These are phyloP conservation scores for Suricata suricatta DNA, from an alignment of 2,113 vertebrate genomes.

Conservation along the genomic window DNA sequence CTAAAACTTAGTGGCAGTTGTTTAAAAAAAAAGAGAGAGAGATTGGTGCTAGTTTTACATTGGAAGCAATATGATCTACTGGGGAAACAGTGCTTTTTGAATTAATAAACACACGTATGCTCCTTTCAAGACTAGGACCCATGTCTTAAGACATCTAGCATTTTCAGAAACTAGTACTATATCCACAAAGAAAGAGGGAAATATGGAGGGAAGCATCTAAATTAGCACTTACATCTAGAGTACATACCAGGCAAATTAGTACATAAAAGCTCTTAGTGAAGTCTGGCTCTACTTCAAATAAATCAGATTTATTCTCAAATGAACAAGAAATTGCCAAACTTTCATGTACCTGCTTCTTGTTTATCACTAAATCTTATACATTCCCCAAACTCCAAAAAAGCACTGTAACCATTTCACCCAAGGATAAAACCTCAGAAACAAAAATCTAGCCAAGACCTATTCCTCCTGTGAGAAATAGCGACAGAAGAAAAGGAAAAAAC, in stretches of 20 bases:
- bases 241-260: not conserved
- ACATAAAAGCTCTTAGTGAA: not conserved
- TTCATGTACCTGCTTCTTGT: conserved; percentile 15
- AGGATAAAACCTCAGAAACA: not conserved
- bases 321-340: not conserved
- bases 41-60: not conserved
- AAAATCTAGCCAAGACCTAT: conserved; percentile 20
- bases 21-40: not conserved
- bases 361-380: conserved; percentile 30
- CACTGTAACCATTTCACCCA: not conserved
- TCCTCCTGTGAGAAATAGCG: not conserved
- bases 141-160: not conserved
- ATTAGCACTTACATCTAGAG: not conserved
- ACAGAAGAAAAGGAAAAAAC: not conserved
- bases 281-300: not conserved
- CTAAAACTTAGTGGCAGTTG: not conserved
- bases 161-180: not conserved
- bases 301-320: conserved; percentile 19
- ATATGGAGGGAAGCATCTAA: not conserved
- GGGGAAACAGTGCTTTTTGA: not conserved
- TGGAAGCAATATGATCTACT: not conserved
- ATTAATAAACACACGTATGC: not conserved
- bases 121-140: conserved; percentile 10
- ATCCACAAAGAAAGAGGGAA: not conserved
- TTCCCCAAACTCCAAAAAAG: conserved; percentile 4